Conservation (phyloP, 2,797 vertebrate species). For the Eremophila alpestris region DNA sequence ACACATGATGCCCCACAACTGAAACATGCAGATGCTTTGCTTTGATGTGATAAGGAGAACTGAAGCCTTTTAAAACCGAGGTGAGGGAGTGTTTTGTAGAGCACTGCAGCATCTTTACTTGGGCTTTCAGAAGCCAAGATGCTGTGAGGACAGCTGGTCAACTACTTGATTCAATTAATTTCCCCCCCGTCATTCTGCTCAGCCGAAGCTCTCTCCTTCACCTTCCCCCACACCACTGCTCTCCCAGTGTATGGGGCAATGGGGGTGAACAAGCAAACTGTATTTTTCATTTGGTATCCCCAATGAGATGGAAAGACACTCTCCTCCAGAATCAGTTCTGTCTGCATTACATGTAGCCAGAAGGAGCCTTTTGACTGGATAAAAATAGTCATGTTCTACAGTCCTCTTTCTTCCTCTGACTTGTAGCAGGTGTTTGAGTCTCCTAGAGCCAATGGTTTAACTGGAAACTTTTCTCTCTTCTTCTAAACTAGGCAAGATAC, state of each 20-base stretch:
- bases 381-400: not conserved
- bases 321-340: not conserved
- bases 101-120: not conserved
- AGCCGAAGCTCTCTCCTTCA: not conserved
- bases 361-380: not conserved
- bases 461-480: not conserved
- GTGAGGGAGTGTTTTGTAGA: conserved; percentile 8
- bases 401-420: not conserved
- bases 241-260: not conserved
- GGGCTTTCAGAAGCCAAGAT: not conserved
- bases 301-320: not conserved
- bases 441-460: not conserved
- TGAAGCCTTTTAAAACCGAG: conserved; percentile 42
- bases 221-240: not conserved
- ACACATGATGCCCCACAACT: conserved; percentile 61
- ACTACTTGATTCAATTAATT: not conserved
- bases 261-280: not conserved
- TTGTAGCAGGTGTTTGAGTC: not conserved
- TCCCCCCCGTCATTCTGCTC: not conserved
- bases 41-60: conserved; percentile 63
- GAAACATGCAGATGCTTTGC: conserved; percentile 66
- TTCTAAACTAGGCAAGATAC: not conserved
- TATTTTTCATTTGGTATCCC: not conserved
- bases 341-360: not conserved
- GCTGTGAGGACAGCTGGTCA: not conserved